phyloP scores from a whole-genome alignment of 2,888 invertebrate species.

The Calameuta pallipes region DNA sequence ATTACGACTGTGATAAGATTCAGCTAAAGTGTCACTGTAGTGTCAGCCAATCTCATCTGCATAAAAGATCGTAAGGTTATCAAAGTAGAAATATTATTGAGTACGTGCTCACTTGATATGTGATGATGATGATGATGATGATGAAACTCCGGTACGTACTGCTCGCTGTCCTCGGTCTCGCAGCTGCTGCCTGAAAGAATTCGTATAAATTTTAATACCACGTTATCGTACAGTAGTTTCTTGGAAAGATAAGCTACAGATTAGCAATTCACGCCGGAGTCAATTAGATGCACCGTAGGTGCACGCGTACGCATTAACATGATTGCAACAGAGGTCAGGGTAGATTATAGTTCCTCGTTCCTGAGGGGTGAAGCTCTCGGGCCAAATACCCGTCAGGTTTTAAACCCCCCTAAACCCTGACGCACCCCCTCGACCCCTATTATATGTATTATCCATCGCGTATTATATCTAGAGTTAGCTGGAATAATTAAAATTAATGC shows the following conservation, averaged over 20 bases:
- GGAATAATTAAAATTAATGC: conserved; percentile 57
- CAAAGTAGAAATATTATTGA: not conserved
- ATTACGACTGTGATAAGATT: not conserved
- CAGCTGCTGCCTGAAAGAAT: conserved; percentile 67
- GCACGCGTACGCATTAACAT: conserved; percentile 16
- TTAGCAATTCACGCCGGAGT: not conserved
- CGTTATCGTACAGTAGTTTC: not conserved
- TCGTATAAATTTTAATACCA: not conserved
- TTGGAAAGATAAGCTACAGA: not conserved
- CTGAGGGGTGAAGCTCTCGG: not conserved
- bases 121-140: conserved; percentile 22
- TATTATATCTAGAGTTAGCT: conserved; percentile 44
- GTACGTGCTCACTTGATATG: conserved; percentile 44
- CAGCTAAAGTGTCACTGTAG: not conserved
- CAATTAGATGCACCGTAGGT: conserved; percentile 7
- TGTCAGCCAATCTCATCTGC: not conserved
- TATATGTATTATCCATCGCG: conserved; percentile 38
- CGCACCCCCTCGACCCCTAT: conserved; percentile 32
- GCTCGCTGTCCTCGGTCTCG: conserved; percentile 69
- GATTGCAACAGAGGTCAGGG: conserved; percentile 10
- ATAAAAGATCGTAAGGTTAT: not conserved
- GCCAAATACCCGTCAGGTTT: not conserved
- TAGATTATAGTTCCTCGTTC: conserved; percentile 2
- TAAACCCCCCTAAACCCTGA: not conserved
- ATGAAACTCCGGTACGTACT: conserved; percentile 68